Conservation (phyloP, 2,113 vertebrate species). For the Edolisoma coerulescens region DNA sequence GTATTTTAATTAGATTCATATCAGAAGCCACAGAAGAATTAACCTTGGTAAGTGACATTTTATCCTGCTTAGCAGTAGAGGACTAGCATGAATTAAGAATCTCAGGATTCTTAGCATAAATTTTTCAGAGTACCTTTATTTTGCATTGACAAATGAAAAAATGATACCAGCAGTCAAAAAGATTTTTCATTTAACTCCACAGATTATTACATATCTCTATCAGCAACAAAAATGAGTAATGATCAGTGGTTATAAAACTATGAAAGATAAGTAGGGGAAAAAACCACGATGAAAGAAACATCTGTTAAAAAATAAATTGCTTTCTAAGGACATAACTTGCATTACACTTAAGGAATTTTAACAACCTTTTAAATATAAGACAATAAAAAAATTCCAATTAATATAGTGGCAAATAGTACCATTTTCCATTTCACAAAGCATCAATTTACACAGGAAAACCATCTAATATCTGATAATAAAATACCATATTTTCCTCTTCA, state of each 20-base stretch:
- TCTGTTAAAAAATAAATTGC: background rate
- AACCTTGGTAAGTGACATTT: background rate
- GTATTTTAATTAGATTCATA: background rate
- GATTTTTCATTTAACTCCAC: background rate
- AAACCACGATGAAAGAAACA: background rate
- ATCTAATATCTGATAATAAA: background rate
- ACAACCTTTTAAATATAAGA: background rate
- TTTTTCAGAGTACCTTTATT: background rate
- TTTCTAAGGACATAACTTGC: background rate
- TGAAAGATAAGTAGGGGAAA: background rate
- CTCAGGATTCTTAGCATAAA: background rate
- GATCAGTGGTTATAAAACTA: background rate
- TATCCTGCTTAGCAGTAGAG: background rate
- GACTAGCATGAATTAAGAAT: background rate
- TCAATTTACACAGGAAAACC: background rate
- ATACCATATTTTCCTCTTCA: accelerated
- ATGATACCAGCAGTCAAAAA: background rate
- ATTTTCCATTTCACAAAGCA: background rate
- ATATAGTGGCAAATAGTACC: background rate
- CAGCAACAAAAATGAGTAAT: background rate
- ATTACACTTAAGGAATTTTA: background rate
- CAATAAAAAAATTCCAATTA: background rate
- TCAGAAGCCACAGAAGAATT: background rate
- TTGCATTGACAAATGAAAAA: background rate
- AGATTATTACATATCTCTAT: background rate